Evolutionary conservation across 1,140 invertebrate species (phyloP), one percentile per base, ranked within the genome.

Genomic region (Vanessa tameamea): DNA sequence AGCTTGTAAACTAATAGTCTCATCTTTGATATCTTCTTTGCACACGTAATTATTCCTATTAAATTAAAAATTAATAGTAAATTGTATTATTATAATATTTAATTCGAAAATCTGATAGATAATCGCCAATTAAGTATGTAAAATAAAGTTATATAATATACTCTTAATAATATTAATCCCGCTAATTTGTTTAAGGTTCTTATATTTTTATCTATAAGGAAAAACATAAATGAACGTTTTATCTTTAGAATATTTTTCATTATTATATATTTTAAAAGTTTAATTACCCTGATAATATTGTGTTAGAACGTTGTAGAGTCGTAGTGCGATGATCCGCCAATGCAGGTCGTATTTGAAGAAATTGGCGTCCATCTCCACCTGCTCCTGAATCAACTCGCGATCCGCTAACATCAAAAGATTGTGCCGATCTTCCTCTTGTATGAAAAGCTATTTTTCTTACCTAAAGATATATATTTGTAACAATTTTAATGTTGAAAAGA

Each of bases 271-370:
- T 23, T 20, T 20, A 55, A 57, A 64, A 66, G 37, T 69, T 31
- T 6, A 64, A 67, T 83, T 81, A 91, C 89, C 87, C 83, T 13
- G 85, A 77, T 26, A 92, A 72, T 50, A 78, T 84, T 26, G 88
- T 86, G 55, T 88, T 84, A 7, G 90, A 87, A 47, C 88, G 79
- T 72, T 92, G 87, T 70, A 86, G 64, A 67, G 86, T 74, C 69
- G 85, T 68, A 75, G 85, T 72, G 69, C 89, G 81, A 53, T 86
- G 78, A 82, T 90, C 86, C 20, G 90, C 84, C 65, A 92, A 79
- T 23, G 93, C 93, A 13, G 93, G 93, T 73, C 83, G 86, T 63
- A 93, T 93, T 81, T 93, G 93, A 64, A 93, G 76, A 78, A 93
- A 92, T 73, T 89, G 80, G 7, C 91, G 84, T 14, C 86, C 87